Conservation (phyloP, 2,888 invertebrate genomes). For the Tipula confusa region DNA sequence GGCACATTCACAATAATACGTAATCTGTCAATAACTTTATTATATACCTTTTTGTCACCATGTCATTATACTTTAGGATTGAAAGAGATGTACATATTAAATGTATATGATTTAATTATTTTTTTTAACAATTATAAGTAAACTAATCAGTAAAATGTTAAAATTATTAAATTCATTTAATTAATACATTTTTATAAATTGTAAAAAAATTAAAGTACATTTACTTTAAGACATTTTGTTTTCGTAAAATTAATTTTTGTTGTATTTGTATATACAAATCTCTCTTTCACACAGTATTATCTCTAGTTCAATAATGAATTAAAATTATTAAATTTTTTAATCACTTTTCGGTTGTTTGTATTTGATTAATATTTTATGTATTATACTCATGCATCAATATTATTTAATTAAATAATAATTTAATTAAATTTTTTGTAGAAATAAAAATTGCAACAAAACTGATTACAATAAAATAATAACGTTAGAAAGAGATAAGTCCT, state of each 20-base stretch:
- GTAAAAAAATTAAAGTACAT: not conserved
- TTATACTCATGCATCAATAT: not conserved
- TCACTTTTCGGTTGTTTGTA: not conserved
- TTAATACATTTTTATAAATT: not conserved
- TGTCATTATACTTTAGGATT: not conserved
- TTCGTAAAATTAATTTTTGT: not conserved
- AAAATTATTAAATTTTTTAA: not conserved
- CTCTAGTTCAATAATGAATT: not conserved
- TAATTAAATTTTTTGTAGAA: not conserved
- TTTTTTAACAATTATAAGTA: not conserved
- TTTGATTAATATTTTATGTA: not conserved
- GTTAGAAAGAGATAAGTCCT: slow-evolving; percentile 9
- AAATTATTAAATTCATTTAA: not conserved
- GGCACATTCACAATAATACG: slow-evolving; percentile 21
- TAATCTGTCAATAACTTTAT: slow-evolving; percentile 28
- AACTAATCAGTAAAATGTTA: too few relatives aligned
- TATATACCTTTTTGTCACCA: slow-evolving; percentile 28
- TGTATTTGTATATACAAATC: not conserved
- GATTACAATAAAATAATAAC: not conserved
- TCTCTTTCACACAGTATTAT: not conserved
- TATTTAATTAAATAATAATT: not conserved
- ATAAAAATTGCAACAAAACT: not conserved
- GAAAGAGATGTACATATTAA: not conserved
- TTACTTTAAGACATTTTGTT: not conserved
- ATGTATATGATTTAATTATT: not conserved